phyloP scores from a whole-genome alignment of 2,888 invertebrate species.

The Pristionchus fissidentatus region DNA sequence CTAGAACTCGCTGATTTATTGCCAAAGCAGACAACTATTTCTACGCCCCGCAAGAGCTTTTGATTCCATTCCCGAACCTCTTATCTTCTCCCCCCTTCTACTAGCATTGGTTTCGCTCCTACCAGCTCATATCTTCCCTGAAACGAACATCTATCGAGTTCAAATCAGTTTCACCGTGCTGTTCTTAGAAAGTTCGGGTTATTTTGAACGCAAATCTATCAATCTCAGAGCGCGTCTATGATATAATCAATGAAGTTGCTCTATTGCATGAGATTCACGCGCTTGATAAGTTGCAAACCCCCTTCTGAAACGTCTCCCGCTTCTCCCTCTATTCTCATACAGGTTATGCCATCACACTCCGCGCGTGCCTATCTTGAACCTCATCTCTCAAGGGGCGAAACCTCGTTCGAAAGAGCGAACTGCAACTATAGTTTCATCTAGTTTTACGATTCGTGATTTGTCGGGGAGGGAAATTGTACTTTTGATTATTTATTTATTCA shows the following conservation, averaged over 20 bases:
- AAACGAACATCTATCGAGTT: conserved; percentile 26
- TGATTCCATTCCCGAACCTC: neutral
- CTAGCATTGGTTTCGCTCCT: neutral
- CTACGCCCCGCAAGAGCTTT: neutral
- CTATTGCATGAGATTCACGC: neutral
- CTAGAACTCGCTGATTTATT: conserved; percentile 14
- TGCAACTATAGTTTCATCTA: too few relatives aligned
- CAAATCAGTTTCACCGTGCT: neutral
- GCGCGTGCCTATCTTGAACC: neutral
- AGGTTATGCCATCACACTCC: conserved; percentile 17
- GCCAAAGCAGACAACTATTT: neutral
- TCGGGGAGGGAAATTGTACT: too few relatives aligned
- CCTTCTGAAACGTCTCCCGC: conserved; percentile 3
- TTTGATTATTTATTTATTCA: too few relatives aligned
- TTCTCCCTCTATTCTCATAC: conserved; percentile 13
- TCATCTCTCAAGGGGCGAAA: too few relatives aligned
- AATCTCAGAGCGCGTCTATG: neutral
- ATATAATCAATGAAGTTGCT: conserved; percentile 17
- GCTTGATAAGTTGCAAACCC: conserved; percentile 3
- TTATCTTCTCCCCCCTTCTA: neutral
- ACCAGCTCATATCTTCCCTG: neutral
- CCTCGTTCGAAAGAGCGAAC: too few relatives aligned
- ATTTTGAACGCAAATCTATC: conserved; percentile 26
- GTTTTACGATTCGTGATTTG: too few relatives aligned
- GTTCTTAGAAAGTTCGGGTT: conserved; percentile 6